phyloP scores from a whole-genome alignment of 2,113 vertebrate genomes.

The Hylia prasina region DNA sequence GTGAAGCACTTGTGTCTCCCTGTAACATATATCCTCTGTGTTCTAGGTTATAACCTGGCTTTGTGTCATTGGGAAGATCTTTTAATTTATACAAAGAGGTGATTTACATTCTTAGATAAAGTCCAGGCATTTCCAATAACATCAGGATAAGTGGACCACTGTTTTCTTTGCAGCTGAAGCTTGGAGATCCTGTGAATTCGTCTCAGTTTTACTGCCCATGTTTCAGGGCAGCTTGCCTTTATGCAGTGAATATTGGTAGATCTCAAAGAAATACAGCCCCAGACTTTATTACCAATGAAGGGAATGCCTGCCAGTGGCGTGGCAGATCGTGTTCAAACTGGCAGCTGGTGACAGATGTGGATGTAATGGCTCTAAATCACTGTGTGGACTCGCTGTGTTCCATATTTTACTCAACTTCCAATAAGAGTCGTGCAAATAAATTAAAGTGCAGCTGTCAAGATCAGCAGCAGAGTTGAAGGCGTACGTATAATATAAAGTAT shows the following conservation, averaged over 20 bases:
- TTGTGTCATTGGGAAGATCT: not conserved
- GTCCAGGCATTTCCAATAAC: not conserved
- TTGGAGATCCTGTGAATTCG: not conserved
- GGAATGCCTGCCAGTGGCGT: not conserved
- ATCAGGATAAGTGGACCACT: not conserved
- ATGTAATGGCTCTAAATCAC: constrained; percentile 25
- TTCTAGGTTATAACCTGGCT: not conserved
- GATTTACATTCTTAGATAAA: not conserved
- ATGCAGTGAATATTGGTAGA: not conserved
- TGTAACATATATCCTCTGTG: not conserved
- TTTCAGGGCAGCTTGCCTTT: not conserved
- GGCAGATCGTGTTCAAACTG: constrained; percentile 39
- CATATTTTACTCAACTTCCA: constrained; percentile 40
- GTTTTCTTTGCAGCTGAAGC: not conserved
- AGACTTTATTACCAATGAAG: not conserved
- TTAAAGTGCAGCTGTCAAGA: constrained; percentile 61
- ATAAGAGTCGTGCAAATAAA: constrained; percentile 53
- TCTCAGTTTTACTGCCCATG: not conserved
- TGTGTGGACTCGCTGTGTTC: not conserved
- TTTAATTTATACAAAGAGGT: not conserved
- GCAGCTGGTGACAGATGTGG: constrained; percentile 30
- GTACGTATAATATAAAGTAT: not conserved
- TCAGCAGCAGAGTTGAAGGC: constrained; percentile 50
- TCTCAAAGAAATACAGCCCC: not conserved
- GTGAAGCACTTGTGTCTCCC: not conserved